Evolutionary conservation across 1,140 invertebrate species (phyloP), one percentile per base, ranked within the genome.

Genomic region (Cataglyphis hispanica): DNA sequence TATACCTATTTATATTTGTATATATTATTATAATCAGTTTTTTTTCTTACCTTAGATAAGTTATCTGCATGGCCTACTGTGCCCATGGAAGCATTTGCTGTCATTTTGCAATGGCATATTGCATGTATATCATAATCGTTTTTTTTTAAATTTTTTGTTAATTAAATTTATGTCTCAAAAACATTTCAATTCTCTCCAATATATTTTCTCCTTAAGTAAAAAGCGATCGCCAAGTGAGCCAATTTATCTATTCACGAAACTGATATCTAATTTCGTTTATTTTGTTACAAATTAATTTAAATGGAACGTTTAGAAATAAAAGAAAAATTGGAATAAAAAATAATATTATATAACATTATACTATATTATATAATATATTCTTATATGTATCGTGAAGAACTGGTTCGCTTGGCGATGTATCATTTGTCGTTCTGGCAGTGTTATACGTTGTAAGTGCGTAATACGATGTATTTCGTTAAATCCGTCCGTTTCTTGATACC

Each of bases 21-120:
- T 87, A 85, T 86, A 77, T 63, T 90, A 89, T 89, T 90, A 91
- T 89, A 40, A 84, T 87, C 90, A 89, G 61, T 86, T 88, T 84
- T 64, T 84, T 86, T 86, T 61, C 81, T 92, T 77, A 64, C 22
- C 25, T 77, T 43, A 77, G 60, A 64, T 77, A 77, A 77, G 60
- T 77, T 88, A 76, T 86, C 87, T 91, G 90, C 87, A 85, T 87
- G 89, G 91, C 87, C 87, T 89, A 87, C 85, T 67, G 85, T 86
- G 88, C 91, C 91, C 91, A 93, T 92, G 91, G 92, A 93, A 93
- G 91, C 91, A 93, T 92, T 91, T 89, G 86, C 81, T 88, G 87
- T 91, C 84, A 92, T 74, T 86, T 64, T 90, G 81, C 86, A 88
- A 90, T 87, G 85, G 89, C 88, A 85, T 50, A 50, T 90, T 80